Conservation (phyloP, 2,888 invertebrate species). For the Creontiades dilutus region DNA sequence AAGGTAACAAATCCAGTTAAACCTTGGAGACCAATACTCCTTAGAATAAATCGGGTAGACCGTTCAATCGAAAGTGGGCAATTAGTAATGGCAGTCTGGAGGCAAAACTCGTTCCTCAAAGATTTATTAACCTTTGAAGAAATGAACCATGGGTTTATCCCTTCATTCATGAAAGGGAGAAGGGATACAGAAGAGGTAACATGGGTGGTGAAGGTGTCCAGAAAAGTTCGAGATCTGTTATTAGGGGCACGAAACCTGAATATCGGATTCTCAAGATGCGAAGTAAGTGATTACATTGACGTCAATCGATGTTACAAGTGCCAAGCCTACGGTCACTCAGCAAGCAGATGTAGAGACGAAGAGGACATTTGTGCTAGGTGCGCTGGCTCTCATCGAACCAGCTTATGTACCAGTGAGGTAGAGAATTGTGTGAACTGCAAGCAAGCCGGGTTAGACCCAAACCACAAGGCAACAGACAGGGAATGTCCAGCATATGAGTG, state of each 20-base stretch:
- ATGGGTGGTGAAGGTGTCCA: not conserved
- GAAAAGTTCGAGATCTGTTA: not conserved
- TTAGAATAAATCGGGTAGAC: not conserved
- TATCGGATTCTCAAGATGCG: not conserved
- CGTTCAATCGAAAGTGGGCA: not conserved
- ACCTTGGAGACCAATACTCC: not conserved
- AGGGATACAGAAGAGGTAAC: not conserved
- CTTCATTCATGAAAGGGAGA: not conserved
- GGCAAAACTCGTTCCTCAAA: not conserved
- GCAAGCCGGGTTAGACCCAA: too few relatives aligned
- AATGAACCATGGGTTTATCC: not conserved
- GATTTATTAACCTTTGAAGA: not conserved
- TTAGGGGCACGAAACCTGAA: not conserved
- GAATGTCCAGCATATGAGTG: too few relatives aligned
- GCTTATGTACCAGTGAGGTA: too few relatives aligned
- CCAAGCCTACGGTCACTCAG: too few relatives aligned
- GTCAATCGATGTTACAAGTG: too few relatives aligned
- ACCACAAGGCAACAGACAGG: too few relatives aligned
- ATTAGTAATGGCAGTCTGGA: not conserved
- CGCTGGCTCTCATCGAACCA: too few relatives aligned
- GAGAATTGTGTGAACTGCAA: too few relatives aligned
- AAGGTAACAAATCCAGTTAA: not conserved
- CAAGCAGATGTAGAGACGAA: too few relatives aligned
- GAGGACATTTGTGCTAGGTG: too few relatives aligned
- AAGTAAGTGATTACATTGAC: not conserved